Base-by-base conservation (phyloP, 2,113 vertebrate species). In the Sula dactylatra region DNA sequence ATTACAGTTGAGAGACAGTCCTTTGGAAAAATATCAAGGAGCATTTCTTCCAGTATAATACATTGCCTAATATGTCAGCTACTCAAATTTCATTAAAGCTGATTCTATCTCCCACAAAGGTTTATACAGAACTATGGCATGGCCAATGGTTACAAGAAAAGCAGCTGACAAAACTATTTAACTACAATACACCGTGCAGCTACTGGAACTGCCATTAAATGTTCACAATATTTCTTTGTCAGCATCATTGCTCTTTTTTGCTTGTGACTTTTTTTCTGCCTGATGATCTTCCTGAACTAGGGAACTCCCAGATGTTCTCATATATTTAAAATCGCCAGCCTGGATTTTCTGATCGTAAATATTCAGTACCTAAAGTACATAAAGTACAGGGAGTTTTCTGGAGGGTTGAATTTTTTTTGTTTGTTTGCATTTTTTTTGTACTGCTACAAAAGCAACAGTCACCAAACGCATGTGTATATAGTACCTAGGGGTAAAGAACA, bases 121-220 rank as follows among this genome's bases (percentile, higher is more conserved):
- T 93, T 96, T 96, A 70, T 90, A 86, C 42, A 93, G 84, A 93
- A 55, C 70, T 67, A 18, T 90, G 71, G 84, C 93, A 97, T 84
- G 78, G 87, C 78, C 97, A 92, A 83, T 95, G 94, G 90, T 96
- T 84, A 93, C 76, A 96, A 88, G 96, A 96, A 96, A 90, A 95
- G 93, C 95, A 96, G 79, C 95, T 97, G 96, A 96, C 94, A 97
- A 95, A 96, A 95, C 55, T 83, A 65, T 84, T 97, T 97, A 96
- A 94, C 82, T 71, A 64, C 81, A 92, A 92, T 77, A 78, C 59
- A 25, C 34, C 79, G 94, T 94, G 93, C 93, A 97, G 82, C 87
- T 96, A 86, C 87, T 90, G 90, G 82, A 96, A 97, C 94, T 92
- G 91, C 90, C 94, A 93, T 95, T 95, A 97, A 96, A 86, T 84